Evolutionary conservation across 2,113 vertebrate genomes (phyloP).

Genomic region (Perca flavescens): DNA sequence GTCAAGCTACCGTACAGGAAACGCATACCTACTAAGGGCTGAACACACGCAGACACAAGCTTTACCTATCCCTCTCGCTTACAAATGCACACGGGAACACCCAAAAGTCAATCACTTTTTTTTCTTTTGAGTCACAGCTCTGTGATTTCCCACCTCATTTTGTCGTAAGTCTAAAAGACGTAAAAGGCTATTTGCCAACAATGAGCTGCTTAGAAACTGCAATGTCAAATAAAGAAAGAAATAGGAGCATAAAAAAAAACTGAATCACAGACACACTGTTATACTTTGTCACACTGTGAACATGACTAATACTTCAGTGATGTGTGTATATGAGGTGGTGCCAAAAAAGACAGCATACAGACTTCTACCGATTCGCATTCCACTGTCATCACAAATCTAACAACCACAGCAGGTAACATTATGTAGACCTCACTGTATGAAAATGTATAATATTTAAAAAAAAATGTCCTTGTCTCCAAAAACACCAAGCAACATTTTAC

Average conservation of each 20-base stretch:
- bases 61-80: not conserved
- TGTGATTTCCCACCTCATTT: conserved; percentile 43
- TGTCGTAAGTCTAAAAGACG: not conserved
- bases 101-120: not conserved
- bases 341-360: conserved; percentile 5
- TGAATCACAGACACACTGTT: conserved; percentile 9
- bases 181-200: conserved; percentile 10
- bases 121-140: not conserved
- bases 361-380: not conserved
- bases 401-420: not conserved
- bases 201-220: not conserved
- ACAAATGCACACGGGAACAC: not conserved
- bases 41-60: conserved; percentile 9
- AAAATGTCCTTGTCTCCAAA: not conserved
- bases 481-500: too few species aligned
- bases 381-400: conserved; percentile 9
- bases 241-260: not conserved
- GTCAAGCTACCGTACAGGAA: conserved; percentile 56
- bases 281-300: not conserved
- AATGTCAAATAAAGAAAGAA: not conserved
- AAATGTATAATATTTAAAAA: not conserved
- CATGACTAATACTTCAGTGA: conserved; percentile 28
- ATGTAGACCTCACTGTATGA: not conserved
- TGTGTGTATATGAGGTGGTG: conserved; percentile 4
- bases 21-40: conserved; percentile 49